Evolutionary conservation across 35 echinoderm and acorn worm genomes (phyloP), one percentile per base, ranked within the genome.

Genomic region (Diadema setosum): DNA sequence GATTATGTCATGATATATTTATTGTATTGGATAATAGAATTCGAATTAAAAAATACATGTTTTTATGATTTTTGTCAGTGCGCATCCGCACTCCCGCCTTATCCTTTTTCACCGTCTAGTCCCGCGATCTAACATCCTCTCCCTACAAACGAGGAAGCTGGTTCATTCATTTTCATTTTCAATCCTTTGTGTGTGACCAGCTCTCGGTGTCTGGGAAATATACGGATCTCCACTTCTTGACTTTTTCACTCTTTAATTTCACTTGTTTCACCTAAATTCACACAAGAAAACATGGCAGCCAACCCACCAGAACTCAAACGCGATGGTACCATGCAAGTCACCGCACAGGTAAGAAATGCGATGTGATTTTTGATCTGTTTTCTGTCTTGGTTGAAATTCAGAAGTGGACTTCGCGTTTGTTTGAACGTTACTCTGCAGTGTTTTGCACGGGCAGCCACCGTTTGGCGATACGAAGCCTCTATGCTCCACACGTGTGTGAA

Each of bases 321-420:
- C 50, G 83, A 85, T 61, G 52, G 50, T n/a, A 85, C 83, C 55
- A 85, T 85, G 83, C 83, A 85, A 64, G 83, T 67, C 39, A 85
- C 83, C 34, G 83, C 83, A 42, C 57, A 85, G 83, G 83, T 85
- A 85, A 42, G 16, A 26, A 1, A 39, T 23, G n/a, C 16, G 2
- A 42, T 85, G 83, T 33, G 45, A 34, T 35, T 61, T 61, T 83
- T 64, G 17, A 25, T 58, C 24, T 63, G 52, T 29, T 37, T 85
- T 85, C 65, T 55, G 41, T 50, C n/a, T n/a, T 81, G 75, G 29
- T n/a, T 81, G 75, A 67, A 34, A 67, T 67, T 67, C 37, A 67
- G 37, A 67, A 67, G 37, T 67, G 9, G 63, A 11, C 63, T 29
- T 21, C 58, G 24, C 32, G 7, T 30, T 24, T 63, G 15, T 63